These are phyloP conservation scores for Polydrusus pterygomalis DNA, from an alignment of 2,888 invertebrate genomes.

Conservation along the genomic window DNA sequence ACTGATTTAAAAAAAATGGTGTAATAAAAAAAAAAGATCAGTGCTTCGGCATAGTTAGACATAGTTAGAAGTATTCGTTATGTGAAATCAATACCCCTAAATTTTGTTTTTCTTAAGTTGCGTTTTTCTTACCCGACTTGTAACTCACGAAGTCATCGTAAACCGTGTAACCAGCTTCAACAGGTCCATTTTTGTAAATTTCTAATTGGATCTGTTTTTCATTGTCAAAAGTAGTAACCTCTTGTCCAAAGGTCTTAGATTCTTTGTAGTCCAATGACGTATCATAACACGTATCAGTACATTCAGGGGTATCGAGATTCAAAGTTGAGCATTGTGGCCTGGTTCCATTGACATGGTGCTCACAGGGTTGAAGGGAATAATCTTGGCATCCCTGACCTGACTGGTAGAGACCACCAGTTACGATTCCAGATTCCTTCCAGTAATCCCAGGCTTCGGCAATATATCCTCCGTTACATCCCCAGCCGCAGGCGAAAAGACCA, in stretches of 20 bases:
- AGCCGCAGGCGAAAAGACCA: conserved; percentile 75
- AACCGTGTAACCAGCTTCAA: conserved; percentile 88
- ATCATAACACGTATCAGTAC: conserved; percentile 48
- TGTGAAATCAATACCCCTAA: too few relatives aligned
- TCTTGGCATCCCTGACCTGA: conserved; percentile 65
- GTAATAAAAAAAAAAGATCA: too few relatives aligned
- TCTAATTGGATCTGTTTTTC: conserved; percentile 84
- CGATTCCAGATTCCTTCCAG: conserved; percentile 86
- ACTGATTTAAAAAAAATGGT: too few relatives aligned
- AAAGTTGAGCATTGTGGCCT: conserved; percentile 79
- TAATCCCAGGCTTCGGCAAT: conserved; percentile 87
- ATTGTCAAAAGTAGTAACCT: conserved; percentile 73
- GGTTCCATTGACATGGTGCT: conserved; percentile 68
- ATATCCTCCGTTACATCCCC: conserved; percentile 84
- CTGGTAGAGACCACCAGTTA: conserved; percentile 87
- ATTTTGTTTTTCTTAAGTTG: too few relatives aligned
- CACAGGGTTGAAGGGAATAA: conserved; percentile 50
- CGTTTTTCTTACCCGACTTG: conserved; percentile 82
- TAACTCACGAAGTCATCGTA: conserved; percentile 87
- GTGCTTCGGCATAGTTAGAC: too few relatives aligned
- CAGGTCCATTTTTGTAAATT: conserved; percentile 86
- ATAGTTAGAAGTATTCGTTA: too few relatives aligned
- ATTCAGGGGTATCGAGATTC: conserved; percentile 74
- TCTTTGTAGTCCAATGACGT: conserved; percentile 75
- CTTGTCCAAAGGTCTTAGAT: conserved; percentile 83